A percentile compares a stretch with the other conserved stretches of the same genome.
phyloP scores from a whole-genome alignment of 2,888 invertebrate genomes.

The Syritta pipiens region DNA sequence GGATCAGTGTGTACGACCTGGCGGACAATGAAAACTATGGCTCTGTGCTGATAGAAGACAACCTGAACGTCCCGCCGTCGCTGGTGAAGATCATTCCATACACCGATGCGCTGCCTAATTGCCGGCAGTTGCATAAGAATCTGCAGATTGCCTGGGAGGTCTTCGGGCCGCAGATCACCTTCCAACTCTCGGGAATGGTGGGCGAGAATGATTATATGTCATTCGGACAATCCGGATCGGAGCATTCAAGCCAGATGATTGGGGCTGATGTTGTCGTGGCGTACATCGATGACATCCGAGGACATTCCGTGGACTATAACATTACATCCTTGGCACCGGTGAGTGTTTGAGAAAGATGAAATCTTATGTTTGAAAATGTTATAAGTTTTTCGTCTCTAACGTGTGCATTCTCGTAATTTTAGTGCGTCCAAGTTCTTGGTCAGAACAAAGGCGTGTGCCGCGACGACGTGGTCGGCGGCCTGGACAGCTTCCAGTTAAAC shows the following conservation, averaged over 20 bases:
- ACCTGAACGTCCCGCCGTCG: conserved; percentile 93
- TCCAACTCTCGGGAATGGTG: conserved; percentile 88
- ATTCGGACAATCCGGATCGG: conserved; percentile 91
- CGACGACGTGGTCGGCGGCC: conserved; percentile 89
- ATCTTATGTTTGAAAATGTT: not conserved
- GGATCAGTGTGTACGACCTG: conserved; percentile 90
- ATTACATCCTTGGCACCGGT: conserved; percentile 90
- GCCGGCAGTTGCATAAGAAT: conserved; percentile 91
- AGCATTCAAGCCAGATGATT: conserved; percentile 86
- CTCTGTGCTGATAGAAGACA: conserved; percentile 88
- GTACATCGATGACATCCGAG: conserved; percentile 86
- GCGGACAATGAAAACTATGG: conserved; percentile 85
- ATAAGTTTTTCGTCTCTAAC: not conserved
- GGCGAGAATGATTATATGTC: conserved; percentile 90
- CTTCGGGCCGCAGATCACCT: conserved; percentile 92
- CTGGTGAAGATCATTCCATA: conserved; percentile 83
- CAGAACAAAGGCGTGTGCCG: conserved; percentile 92
- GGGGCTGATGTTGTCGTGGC: conserved; percentile 91
- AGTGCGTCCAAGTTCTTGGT: conserved; percentile 92
- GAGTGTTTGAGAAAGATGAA: conserved; percentile 61
- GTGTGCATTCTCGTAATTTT: conserved; percentile 69
- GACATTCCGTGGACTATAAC: conserved; percentile 90
- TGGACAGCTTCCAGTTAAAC: conserved; percentile 90
- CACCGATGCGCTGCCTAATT: conserved; percentile 87
- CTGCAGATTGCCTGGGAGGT: conserved; percentile 94